Base-by-base conservation (phyloP, 1,140 invertebrate species). In the Pseudomyrmex flavicornis region DNA sequence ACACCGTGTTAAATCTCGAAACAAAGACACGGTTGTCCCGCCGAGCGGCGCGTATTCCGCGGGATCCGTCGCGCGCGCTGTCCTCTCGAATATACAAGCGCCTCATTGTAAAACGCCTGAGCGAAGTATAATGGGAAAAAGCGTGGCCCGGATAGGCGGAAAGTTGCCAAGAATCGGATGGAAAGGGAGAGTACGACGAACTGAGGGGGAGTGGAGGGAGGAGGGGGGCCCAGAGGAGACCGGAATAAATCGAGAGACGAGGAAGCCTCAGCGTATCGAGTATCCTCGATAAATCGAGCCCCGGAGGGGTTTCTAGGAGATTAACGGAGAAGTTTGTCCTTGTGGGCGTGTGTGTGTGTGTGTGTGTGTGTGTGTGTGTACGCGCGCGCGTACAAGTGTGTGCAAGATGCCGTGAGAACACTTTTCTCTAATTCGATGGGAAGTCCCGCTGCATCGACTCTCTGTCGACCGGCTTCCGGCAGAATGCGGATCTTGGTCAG, bases 391-490 rank as follows among this genome's bases (percentile, higher is more conserved):
- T 7, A 3, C 35, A 35, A 35, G 84, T 35, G 79, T 62, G 69
- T 74, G 68, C 56, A 68, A 83, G 85, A 77, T 72, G 68, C 84
- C 85, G 68, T 82, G 85, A 89, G 88, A 87, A 91, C 91, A 91
- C 91, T 92, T 91, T 91, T 90, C 91, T 90, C 91, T 91, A 91
- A 91, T 92, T 91, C 90, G 89, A 90, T 86, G 87, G 90, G 84
- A 91, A 91, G 91, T 92, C 91, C 84, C 85, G 72, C 83, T 72
- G 84, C 74, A 70, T 85, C 85, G 79, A 85, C 84, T 89, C 86
- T 35, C 35, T 35, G 58, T 68, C 72, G 73, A 35, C 82, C 84
- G 88, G 88, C 74, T 90, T 85, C 62, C 88, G 83, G 52, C 59
- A 62, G 48, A 58, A 73, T 20, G 62, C 80, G 76, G 85, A 85